Evolutionary conservation across 2,888 invertebrate species (phyloP).

Genomic region (Chymomyza amoena): DNA sequence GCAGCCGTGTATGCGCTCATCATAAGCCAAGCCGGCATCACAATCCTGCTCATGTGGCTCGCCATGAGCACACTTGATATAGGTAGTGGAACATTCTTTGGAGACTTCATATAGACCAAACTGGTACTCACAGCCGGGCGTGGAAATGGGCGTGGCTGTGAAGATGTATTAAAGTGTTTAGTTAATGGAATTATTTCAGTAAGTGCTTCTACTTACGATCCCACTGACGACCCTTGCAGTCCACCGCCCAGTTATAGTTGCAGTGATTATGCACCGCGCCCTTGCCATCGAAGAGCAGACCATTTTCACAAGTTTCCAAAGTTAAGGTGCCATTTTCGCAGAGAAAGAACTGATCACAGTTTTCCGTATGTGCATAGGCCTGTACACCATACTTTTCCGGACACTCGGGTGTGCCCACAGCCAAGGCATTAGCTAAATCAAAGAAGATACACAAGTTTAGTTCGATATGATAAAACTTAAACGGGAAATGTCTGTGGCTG

Average conservation of each 20-base stretch:
- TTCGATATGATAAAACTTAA: conserved; percentile 6
- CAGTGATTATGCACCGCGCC: conserved; percentile 94
- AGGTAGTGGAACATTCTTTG: conserved; percentile 89
- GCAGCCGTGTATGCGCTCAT: conserved; percentile 91
- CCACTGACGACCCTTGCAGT: conserved; percentile 89
- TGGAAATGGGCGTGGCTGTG: conserved; percentile 88
- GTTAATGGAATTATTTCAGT: background rate
- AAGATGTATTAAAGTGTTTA: background rate
- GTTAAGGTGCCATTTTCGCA: conserved; percentile 95
- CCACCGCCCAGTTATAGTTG: conserved; percentile 95
- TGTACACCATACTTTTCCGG: conserved; percentile 89
- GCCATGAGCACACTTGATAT: conserved; percentile 91
- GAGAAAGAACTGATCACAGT: conserved; percentile 93
- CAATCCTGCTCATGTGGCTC: conserved; percentile 89
- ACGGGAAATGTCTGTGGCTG: background rate
- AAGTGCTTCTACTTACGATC: conserved; percentile 83
- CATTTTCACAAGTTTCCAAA: conserved; percentile 94
- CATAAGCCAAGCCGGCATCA: conserved; percentile 92
- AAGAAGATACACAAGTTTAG: background rate
- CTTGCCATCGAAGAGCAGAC: conserved; percentile 93
- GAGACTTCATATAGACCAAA: conserved; percentile 93
- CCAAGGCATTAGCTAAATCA: conserved; percentile 81
- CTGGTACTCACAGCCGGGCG: conserved; percentile 91
- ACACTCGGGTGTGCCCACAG: conserved; percentile 86
- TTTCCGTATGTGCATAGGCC: conserved; percentile 92